Conservation (phyloP, 92 coral and sea anemone genomes). For the Montipora capitata region DNA sequence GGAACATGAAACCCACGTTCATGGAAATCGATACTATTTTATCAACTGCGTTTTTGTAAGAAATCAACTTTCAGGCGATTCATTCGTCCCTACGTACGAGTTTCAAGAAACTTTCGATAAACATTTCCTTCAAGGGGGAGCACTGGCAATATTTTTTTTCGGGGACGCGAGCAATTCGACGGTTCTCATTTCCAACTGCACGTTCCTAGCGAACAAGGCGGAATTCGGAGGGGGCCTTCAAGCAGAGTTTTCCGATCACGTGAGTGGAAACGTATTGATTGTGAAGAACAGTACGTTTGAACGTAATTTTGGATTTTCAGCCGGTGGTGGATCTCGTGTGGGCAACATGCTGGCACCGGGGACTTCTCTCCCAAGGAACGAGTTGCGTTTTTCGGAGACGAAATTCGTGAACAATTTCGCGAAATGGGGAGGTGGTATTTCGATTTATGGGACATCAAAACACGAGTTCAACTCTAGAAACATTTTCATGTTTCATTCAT, state of each 20-base stretch:
- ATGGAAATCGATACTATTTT: conserved; percentile 62
- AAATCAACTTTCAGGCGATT: conserved; percentile 51
- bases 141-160: conserved; percentile 75
- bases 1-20: conserved; percentile 51
- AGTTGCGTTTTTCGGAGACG: conserved; percentile 51
- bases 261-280: conserved; percentile 70
- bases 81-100: not conserved
- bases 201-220: conserved; percentile 81
- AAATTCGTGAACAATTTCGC: conserved; percentile 62
- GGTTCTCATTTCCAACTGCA: conserved; percentile 73
- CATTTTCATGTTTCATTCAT: conserved; percentile 43
- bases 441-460: conserved; percentile 69
- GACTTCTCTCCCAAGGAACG: conserved; percentile 54
- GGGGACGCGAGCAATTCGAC: conserved; percentile 78
- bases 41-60: conserved; percentile 77
- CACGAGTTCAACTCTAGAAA: conserved; percentile 23
- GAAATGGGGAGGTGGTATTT: conserved; percentile 79
- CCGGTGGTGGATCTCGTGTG: conserved; percentile 84
- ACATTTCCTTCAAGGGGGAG: conserved; percentile 79
- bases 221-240: conserved; percentile 93
- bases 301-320: conserved; percentile 70
- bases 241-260: conserved; percentile 71
- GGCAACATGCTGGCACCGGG: conserved; percentile 38
- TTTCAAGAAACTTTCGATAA: conserved; percentile 47
- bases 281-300: conserved; percentile 71